phyloP scores from a whole-genome alignment of 2,797 vertebrate genomes.

The Zalophus californianus region DNA sequence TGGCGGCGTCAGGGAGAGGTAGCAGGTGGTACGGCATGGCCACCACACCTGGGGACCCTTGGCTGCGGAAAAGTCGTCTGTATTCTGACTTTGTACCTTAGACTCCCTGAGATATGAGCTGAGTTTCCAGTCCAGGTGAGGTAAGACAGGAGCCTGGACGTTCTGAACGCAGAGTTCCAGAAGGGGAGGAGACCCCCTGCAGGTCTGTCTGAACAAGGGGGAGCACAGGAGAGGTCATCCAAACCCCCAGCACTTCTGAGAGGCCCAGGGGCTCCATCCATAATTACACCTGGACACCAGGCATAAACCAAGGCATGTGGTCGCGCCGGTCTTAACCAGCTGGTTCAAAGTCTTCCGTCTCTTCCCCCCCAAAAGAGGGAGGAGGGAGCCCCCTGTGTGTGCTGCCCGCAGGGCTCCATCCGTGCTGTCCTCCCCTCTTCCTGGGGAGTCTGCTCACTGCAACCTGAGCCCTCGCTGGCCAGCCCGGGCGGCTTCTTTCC shows the following conservation, averaged over 20 bases:
- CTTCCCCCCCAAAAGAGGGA: background rate
- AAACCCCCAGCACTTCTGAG: background rate
- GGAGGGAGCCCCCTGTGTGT: background rate
- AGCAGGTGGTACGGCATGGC: background rate
- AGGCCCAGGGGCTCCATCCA: background rate
- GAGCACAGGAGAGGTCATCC: background rate
- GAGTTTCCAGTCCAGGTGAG: background rate
- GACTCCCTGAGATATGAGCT: background rate
- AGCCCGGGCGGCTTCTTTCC: background rate
- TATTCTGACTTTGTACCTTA: background rate
- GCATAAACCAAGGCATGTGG: background rate
- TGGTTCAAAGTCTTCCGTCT: fast-evolving
- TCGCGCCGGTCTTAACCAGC: background rate
- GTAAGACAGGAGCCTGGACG: background rate
- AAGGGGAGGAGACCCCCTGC: background rate
- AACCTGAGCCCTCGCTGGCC: slow-evolving; percentile 56
- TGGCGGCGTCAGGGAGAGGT: background rate
- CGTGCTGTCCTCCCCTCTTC: background rate
- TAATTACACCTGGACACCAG: background rate
- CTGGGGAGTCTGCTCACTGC: background rate
- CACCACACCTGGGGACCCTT: background rate
- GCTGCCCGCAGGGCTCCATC: background rate
- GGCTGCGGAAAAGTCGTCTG: background rate
- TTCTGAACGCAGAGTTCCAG: background rate
- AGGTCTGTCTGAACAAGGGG: background rate